These are phyloP conservation scores for Motacilla alba DNA, from an alignment of 2,113 vertebrate species.

Conservation along the genomic window DNA sequence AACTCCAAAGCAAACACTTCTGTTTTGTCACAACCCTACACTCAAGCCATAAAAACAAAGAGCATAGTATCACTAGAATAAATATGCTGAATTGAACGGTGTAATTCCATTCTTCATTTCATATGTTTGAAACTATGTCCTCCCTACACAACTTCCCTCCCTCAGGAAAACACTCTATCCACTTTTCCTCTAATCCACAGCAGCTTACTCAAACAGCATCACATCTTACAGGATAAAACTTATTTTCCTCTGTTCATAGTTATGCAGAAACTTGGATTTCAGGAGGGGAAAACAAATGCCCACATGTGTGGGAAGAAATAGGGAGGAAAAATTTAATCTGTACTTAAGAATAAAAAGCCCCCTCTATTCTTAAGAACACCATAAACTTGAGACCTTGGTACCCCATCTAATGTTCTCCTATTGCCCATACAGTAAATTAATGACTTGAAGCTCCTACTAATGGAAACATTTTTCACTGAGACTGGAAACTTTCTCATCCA, in stretches of 20 bases:
- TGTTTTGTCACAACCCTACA: background rate
- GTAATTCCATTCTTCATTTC: background rate
- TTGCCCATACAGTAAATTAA: slow-evolving; percentile 55
- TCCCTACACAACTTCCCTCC: background rate
- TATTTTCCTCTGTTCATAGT: background rate
- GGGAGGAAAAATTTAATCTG: background rate
- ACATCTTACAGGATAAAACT: background rate
- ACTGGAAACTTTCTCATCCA: slow-evolving; percentile 64
- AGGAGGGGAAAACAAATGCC: background rate
- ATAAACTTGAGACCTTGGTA: slow-evolving; percentile 38
- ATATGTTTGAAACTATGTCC: background rate
- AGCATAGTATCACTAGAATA: background rate
- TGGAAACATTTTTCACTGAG: slow-evolving; percentile 70
- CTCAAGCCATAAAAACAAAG: background rate
- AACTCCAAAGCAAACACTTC: background rate
- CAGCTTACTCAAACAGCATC: background rate
- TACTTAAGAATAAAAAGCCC: slow-evolving; percentile 21
- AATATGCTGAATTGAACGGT: background rate
- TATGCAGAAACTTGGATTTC: background rate
- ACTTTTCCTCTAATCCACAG: background rate
- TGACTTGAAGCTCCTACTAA: slow-evolving; percentile 65
- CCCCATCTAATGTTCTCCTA: slow-evolving; percentile 14
- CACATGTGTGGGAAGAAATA: background rate
- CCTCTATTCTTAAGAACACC: slow-evolving; percentile 30
- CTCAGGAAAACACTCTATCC: background rate